A percentile compares a stretch with the other conserved stretches of the same genome.
phyloP scores from a whole-genome alignment of 2,113 vertebrate species.

The Tichodroma muraria region DNA sequence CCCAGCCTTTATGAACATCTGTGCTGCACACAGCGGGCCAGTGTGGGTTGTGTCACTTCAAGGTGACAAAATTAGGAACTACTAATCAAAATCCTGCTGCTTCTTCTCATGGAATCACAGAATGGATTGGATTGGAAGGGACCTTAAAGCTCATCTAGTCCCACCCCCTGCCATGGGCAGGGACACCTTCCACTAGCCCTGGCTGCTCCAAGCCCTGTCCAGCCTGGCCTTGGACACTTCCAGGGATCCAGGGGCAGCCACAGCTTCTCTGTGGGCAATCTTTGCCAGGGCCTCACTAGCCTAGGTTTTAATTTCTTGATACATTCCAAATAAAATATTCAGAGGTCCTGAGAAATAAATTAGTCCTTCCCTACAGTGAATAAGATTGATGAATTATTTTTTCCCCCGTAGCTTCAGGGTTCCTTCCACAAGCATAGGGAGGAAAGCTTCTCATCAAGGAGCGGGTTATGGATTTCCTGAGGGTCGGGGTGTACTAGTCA shows the following conservation, averaged over 20 bases:
- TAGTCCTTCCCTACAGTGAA: neutral
- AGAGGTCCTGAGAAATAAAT: neutral
- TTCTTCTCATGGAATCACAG: neutral
- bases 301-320: neutral
- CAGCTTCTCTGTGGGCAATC: neutral
- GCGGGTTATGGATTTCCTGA: neutral
- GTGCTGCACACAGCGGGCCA: neutral
- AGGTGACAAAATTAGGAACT: neutral
- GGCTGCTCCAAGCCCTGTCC: fast-evolving
- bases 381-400: neutral
- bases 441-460: neutral
- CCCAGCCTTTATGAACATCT: neutral
- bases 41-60: neutral
- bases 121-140: neutral
- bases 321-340: neutral
- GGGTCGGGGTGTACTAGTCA: fast-evolving
- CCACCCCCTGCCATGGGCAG: neutral
- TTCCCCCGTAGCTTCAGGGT: fast-evolving
- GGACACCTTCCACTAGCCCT: fast-evolving
- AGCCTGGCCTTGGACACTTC: neutral
- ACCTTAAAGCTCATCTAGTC: fast-evolving
- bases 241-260: neutral
- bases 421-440: neutral
- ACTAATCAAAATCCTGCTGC: neutral
- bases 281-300: neutral